Evolutionary conservation across 1,140 invertebrate species (phyloP).

Genomic region (Drosophila nannoptera): DNA sequence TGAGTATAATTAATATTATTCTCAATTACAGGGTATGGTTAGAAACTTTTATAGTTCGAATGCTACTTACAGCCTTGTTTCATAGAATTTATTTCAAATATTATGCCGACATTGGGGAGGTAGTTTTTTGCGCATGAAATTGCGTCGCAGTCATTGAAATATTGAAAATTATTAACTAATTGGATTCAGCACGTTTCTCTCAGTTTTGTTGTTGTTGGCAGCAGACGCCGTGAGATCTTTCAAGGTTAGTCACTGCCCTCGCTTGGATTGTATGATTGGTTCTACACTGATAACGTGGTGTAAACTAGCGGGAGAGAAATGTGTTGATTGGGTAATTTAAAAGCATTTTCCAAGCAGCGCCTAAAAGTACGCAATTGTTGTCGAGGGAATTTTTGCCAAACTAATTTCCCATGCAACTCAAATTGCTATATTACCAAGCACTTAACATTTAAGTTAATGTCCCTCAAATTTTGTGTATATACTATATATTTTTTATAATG

Average conservation of each 20-base stretch:
- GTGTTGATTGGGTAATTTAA: conserved; percentile 1
- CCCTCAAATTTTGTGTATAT: no score
- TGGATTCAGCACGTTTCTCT: conserved; percentile 29
- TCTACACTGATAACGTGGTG: conserved; percentile 9
- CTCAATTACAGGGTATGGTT: background rate
- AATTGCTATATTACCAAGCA: no score
- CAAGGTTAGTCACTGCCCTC: conserved; percentile 25
- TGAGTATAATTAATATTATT: no score
- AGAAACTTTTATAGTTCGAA: no score
- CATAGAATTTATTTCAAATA: conserved; percentile 16
- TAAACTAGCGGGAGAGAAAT: background rate
- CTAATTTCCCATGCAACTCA: background rate
- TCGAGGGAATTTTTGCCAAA: background rate
- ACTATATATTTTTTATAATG: no score
- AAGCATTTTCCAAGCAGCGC: background rate
- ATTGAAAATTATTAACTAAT: conserved; percentile 13
- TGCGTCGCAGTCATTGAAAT: conserved; percentile 22
- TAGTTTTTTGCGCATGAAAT: conserved; percentile 13
- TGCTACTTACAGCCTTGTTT: background rate
- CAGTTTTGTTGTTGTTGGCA: background rate
- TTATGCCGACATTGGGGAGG: conserved; percentile 1
- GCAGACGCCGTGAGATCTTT: conserved; percentile 11
- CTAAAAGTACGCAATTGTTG: conserved; percentile 25
- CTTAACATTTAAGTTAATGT: no score
- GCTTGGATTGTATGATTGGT: conserved; percentile 12